Conservation (phyloP, 1,140 invertebrate genomes). For the Papilio dardanus region DNA sequence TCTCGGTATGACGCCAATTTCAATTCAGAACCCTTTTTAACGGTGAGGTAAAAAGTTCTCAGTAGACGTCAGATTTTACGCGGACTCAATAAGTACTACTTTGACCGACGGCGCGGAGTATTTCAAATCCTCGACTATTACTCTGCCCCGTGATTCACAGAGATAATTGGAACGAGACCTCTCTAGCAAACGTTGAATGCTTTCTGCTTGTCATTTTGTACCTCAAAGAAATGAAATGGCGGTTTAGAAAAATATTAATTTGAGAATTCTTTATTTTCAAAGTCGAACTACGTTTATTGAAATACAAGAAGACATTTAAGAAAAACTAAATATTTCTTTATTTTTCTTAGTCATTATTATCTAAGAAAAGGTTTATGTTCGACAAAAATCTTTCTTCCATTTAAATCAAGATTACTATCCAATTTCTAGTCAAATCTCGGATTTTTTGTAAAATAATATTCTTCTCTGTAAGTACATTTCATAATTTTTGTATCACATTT, state of each 20-base stretch:
- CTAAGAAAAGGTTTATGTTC: no score
- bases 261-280: background rate
- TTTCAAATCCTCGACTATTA: slow-evolving; percentile 96
- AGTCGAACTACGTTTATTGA: background rate
- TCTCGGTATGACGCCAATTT: background rate
- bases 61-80: background rate
- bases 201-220: background rate
- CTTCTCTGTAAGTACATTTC: background rate
- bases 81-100: slow-evolving; percentile 98
- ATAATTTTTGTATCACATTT: background rate
- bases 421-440: background rate
- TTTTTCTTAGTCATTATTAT: no score
- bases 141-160: background rate
- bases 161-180: slow-evolving; percentile 15
- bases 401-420: background rate
- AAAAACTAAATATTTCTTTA: no score
- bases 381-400: background rate
- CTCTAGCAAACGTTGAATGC: background rate
- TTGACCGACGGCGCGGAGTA: slow-evolving; percentile 98
- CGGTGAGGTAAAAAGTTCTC: background rate
- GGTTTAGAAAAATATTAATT: background rate
- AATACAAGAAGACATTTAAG: no score
- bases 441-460: background rate
- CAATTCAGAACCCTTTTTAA: background rate
- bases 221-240: background rate